Conservation (phyloP, 1,140 invertebrate species). For the Bemisia tabaci region DNA sequence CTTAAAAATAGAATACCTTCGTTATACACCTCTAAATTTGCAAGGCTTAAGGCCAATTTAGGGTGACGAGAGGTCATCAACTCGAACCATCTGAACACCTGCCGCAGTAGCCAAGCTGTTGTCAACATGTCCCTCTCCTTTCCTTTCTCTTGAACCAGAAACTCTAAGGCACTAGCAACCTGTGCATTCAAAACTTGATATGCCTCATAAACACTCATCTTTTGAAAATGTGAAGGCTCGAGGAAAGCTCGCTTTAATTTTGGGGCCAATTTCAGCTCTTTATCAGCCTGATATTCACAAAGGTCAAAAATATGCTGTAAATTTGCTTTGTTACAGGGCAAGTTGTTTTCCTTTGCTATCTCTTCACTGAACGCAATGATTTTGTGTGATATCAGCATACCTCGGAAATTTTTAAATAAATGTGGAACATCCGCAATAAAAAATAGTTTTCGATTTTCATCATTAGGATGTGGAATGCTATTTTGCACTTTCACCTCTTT, state of each 20-base stretch:
- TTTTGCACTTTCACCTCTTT: too few relatives aligned
- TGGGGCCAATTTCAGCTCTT: constrained; percentile 1
- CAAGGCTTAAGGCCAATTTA: constrained; percentile 8
- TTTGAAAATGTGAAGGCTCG: background rate
- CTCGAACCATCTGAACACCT: constrained; percentile 11
- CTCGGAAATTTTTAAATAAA: constrained; percentile 2
- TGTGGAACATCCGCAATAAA: constrained; percentile 7
- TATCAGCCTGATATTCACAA: constrained; percentile 1
- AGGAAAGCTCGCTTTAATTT: background rate
- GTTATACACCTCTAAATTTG: constrained; percentile 7
- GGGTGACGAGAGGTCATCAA: constrained; percentile 10
- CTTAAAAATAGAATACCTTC: constrained; percentile 12
- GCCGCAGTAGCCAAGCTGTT: constrained; percentile 13
- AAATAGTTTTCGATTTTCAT: background rate
- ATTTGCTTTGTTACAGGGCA: too few relatives aligned
- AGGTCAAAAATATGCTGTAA: too few relatives aligned
- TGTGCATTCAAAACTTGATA: background rate
- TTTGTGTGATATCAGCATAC: background rate
- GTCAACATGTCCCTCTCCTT: constrained; percentile 6
- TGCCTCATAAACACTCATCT: constrained; percentile 1
- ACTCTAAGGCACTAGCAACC: background rate
- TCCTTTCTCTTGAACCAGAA: background rate
- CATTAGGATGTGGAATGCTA: constrained; percentile 2
- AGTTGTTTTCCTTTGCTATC: background rate
- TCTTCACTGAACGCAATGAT: constrained; percentile 1